Percentiles rank a stretch among this genome's conserved stretches.
phyloP scores from a whole-genome alignment of 2,113 vertebrate species.

The Pteronura brasiliensis region DNA sequence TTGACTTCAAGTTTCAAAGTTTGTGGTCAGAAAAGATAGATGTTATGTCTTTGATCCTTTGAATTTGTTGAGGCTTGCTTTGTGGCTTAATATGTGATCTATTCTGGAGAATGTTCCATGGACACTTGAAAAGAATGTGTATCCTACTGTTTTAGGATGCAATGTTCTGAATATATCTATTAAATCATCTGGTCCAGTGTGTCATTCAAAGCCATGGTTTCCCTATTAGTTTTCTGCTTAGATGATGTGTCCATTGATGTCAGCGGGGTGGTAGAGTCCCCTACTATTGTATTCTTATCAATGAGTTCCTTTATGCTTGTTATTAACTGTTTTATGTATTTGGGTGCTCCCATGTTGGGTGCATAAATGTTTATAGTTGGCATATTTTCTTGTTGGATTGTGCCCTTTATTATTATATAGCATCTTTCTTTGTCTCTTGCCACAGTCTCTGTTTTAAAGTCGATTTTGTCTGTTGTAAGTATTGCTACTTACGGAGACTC shows the following conservation, averaged over 20 bases:
- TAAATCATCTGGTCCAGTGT: background rate
- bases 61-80: background rate
- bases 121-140: background rate
- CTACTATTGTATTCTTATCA: background rate
- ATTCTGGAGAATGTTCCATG: background rate
- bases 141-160: background rate
- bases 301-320: background rate
- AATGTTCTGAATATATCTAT: background rate
- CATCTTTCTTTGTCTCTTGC: background rate
- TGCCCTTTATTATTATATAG: background rate
- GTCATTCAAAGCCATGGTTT: background rate
- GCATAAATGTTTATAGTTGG: background rate
- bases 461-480: background rate
- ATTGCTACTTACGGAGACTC: background rate
- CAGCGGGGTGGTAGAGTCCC: background rate
- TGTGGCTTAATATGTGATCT: background rate
- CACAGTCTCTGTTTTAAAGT: background rate
- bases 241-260: background rate
- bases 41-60: background rate
- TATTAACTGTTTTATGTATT: background rate
- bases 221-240: background rate
- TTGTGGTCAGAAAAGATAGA: background rate
- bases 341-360: background rate
- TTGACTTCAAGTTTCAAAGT: background rate
- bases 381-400: background rate